Evolutionary conservation across 2,113 vertebrate genomes (phyloP), one percentile per base, ranked within the genome.

Genomic region (Vulpes lagopus): DNA sequence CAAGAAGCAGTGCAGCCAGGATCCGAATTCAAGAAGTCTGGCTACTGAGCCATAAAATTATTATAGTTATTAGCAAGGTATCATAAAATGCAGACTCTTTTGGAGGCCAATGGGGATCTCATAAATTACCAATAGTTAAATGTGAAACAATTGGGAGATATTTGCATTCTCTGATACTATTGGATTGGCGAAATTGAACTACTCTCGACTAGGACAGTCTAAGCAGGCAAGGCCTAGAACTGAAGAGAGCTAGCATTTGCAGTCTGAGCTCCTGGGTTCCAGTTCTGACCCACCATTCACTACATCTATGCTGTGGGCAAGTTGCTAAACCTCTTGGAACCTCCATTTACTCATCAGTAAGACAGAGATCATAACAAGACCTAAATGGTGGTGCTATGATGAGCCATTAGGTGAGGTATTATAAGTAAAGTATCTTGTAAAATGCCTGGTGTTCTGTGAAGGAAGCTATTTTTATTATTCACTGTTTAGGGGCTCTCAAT

Each of bases 1-100:
- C 49, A 85, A 88, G 80, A 74, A 76, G 17, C 30, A 71, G 27
- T 5, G 2, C 55, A 23, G 55, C 17, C 80, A 51, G 17, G 35
- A 38, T 81, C 53, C 81, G 38, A 74, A 59, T 83, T 51, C 57
- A 80, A 91, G 57, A 38, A 90, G 65, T 84, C 51, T 51, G 38
- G 74, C 57, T 59, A 43, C 32, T 74, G 7, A 38, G 64, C 55
- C 89, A 8, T 83, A 87, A 82, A 96, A 71, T 57, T 79, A 96
- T 71, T 74, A 49, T 25, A 80, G 60, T 76, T 73, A 81, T 67
- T 62, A 85, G n/a, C n/a, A 25, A 35, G 53, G 30, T 38, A 38
- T 88, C 51, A 76, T 38, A 55, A 86, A 92, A 92, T 17, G 5
- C n/a, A 87, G 30, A 17, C 79, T 97, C 80, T 84, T 92, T 76